Evolutionary conservation across 30 jellyfish, hydroid and myxozoan species (phyloP).

Genomic region (Chrysaora quinquecirrha): DNA sequence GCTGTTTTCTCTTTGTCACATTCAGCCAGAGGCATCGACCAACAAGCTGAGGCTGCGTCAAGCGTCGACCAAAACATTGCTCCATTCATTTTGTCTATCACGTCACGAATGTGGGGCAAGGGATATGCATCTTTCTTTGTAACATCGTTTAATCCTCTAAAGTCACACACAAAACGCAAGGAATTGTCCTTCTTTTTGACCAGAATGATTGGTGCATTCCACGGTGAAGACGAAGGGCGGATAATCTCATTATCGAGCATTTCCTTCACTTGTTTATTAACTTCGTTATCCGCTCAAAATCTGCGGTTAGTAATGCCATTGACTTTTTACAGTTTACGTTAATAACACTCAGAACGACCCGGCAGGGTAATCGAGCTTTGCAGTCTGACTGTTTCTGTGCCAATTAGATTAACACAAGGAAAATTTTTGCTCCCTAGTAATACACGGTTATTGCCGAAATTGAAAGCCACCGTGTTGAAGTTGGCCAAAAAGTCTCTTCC

Average conservation of each 20-base stretch:
- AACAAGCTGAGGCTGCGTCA: slow-evolving; percentile 58
- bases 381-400: background rate
- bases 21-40: slow-evolving; percentile 63
- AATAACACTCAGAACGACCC: slow-evolving; percentile 23
- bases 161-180: slow-evolving; percentile 44
- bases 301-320: slow-evolving; percentile 29
- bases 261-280: slow-evolving; percentile 20
- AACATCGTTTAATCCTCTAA: slow-evolving; percentile 47
- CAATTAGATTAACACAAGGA: background rate
- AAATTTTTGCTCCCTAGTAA: background rate
- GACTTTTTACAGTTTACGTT: slow-evolving; percentile 26
- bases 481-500: slow-evolving; percentile 21
- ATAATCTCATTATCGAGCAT: slow-evolving; percentile 44
- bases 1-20: slow-evolving; percentile 50
- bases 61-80: slow-evolving; percentile 25
- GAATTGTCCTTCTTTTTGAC: slow-evolving; percentile 38
- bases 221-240: slow-evolving; percentile 55
- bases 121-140: slow-evolving; percentile 30
- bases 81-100: slow-evolving; percentile 31
- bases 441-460: background rate
- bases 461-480: background rate
- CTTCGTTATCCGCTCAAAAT: slow-evolving; percentile 40
- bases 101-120: slow-evolving; percentile 48
- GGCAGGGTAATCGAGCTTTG: background rate
- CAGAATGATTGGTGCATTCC: slow-evolving; percentile 51